phyloP scores from a whole-genome alignment of 53 echinoderm and acorn worm genomes.

The Hippasteria phrygiana region DNA sequence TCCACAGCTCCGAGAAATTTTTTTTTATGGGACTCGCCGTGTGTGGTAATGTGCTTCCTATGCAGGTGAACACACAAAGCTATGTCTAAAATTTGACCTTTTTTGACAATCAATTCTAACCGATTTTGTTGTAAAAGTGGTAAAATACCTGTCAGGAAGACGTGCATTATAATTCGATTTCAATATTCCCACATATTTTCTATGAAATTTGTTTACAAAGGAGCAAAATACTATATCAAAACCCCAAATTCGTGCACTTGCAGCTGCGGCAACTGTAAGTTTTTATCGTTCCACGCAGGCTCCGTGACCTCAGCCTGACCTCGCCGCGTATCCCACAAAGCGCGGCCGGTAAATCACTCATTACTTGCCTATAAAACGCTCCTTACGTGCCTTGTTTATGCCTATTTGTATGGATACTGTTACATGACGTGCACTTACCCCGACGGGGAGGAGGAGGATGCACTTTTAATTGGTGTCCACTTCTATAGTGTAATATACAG shows the following conservation, averaged over 20 bases:
- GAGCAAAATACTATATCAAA: not conserved
- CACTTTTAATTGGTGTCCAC: constrained; percentile 16
- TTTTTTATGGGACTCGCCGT: not conserved
- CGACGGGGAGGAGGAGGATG: not conserved
- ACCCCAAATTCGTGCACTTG: not conserved
- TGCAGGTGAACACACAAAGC: not conserved
- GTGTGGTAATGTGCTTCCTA: not conserved
- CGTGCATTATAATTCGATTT: too few relatives aligned
- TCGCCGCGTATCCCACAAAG: not conserved
- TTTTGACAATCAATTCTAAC: not conserved
- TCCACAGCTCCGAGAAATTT: not conserved
- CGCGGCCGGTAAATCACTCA: constrained; percentile 21
- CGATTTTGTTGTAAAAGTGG: not conserved
- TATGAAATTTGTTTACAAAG: too few relatives aligned
- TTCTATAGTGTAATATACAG: not conserved
- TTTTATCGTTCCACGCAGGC: too few relatives aligned
- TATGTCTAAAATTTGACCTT: not conserved
- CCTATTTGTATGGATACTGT: constrained; percentile 1
- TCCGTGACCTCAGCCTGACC: constrained; percentile 8
- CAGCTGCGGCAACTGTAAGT: too few relatives aligned
- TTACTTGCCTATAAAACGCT: not conserved
- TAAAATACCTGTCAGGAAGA: too few relatives aligned
- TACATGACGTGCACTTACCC: not conserved
- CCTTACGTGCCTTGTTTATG: not conserved
- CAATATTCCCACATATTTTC: too few relatives aligned